Percentiles rank a stretch among this genome's conserved stretches.
Conservation (phyloP, 1,140 invertebrate species). For the Conus ventricosus region DNA sequence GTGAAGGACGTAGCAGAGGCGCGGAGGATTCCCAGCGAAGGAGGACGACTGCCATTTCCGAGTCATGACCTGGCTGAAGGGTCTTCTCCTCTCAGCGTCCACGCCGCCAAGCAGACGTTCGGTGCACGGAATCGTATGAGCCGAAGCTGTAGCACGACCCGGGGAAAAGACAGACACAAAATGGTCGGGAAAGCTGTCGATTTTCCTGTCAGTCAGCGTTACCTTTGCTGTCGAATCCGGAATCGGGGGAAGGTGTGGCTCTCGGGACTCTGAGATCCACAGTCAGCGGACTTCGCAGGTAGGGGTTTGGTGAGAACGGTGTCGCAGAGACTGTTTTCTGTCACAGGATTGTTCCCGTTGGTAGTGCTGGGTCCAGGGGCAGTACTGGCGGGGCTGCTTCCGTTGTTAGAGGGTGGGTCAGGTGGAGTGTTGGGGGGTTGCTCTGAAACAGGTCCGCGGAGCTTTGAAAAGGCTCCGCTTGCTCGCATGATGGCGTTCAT, state of each 20-base stretch:
- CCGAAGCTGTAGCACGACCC: no score
- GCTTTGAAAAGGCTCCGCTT: not conserved
- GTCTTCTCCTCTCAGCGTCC: not conserved
- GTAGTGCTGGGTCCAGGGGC: not conserved
- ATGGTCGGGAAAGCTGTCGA: no score
- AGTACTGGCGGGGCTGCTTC: not conserved
- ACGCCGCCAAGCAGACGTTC: not conserved
- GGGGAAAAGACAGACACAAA: no score
- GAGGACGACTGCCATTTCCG: not conserved
- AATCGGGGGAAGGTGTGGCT: no score
- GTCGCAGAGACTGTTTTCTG: not conserved
- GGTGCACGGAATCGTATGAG: not conserved
- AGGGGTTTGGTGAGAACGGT: not conserved
- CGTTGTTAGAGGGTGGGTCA: not conserved
- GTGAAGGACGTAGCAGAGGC: not conserved
- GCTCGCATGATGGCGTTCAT: conserved; percentile 7
- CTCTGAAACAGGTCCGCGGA: not conserved
- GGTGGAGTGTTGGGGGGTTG: not conserved
- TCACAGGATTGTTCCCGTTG: not conserved
- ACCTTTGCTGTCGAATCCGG: no score
- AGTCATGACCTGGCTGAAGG: not conserved
- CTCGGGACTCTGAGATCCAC: no score
- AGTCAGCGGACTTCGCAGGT: no score
- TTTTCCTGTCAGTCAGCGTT: no score
- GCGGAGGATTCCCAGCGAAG: no score